Evolutionary conservation across 2,888 invertebrate genomes (phyloP).

Genomic region (Campopleginae sp.): DNA sequence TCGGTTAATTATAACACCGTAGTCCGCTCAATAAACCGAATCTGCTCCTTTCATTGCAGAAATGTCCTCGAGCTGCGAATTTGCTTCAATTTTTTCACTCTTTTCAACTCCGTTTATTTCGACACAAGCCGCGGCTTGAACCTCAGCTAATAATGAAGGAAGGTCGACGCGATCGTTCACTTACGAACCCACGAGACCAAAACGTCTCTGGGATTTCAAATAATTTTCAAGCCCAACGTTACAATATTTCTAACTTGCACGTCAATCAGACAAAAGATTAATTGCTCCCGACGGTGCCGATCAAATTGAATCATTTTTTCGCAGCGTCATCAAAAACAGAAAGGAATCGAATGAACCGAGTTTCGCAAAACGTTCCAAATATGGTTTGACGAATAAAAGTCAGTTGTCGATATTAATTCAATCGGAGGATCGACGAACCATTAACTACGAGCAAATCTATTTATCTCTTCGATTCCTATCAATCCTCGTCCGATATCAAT

Average conservation of each 20-base stretch:
- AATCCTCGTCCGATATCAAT: not conserved
- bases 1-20: slow-evolving; percentile 54
- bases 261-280: slow-evolving; percentile 9
- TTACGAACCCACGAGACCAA: not conserved
- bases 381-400: not conserved
- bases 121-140: not conserved
- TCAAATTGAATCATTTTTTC: slow-evolving; percentile 22
- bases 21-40: slow-evolving; percentile 15
- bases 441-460: slow-evolving; percentile 3
- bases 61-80: not conserved
- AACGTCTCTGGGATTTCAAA: not conserved
- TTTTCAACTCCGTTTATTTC: not conserved
- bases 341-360: not conserved
- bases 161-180: not conserved
- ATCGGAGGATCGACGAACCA: not conserved
- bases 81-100: not conserved
- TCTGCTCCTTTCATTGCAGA: not conserved
- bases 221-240: not conserved
- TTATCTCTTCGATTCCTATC: not conserved
- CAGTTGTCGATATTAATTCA: not conserved
- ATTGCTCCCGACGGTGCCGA: not conserved
- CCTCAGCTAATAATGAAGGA: not conserved
- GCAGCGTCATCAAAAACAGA: slow-evolving; percentile 24
- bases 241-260: slow-evolving; percentile 4
- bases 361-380: not conserved